A percentile compares a stretch with the other conserved stretches of the same genome.
These are phyloP conservation scores for Formica selysi DNA, from an alignment of 1,140 invertebrate genomes.

Conservation along the genomic window DNA sequence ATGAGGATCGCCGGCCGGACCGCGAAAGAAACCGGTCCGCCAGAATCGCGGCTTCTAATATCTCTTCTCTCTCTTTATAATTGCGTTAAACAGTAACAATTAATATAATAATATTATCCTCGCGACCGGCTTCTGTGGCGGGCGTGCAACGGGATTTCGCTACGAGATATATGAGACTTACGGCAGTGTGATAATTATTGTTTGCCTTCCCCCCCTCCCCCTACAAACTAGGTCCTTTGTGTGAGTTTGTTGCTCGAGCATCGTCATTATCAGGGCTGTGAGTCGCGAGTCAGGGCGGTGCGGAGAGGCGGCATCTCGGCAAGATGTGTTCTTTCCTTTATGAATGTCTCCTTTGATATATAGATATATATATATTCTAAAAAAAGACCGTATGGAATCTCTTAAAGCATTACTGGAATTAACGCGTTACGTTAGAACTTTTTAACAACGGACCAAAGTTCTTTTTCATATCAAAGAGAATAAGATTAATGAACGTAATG, in stretches of 20 bases:
- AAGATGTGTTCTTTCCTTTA: not conserved
- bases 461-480: not conserved
- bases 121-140: slow-evolving; percentile 65
- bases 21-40: slow-evolving; percentile 53
- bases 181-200: slow-evolving; percentile 71
- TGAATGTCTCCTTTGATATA: not conserved
- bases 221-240: slow-evolving; percentile 63
- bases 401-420: slow-evolving; percentile 18
- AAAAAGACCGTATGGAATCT: not conserved
- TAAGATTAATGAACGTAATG: slow-evolving; percentile 6
- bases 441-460: not conserved
- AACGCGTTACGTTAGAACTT: slow-evolving; percentile 1
- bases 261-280: slow-evolving; percentile 53
- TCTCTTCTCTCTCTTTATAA: slow-evolving; percentile 12
- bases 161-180: slow-evolving; percentile 73
- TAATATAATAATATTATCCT: slow-evolving; percentile 37
- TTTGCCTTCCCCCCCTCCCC: slow-evolving; percentile 23
- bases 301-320: not conserved
- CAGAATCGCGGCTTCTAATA: slow-evolving; percentile 36
- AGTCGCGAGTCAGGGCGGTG: slow-evolving; percentile 43
- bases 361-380: not conserved
- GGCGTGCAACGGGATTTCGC: slow-evolving; percentile 58
- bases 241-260: slow-evolving; percentile 57
- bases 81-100: slow-evolving; percentile 66
- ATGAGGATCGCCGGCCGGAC: slow-evolving; percentile 49